Evolutionary conservation across 2,888 invertebrate species (phyloP).

Genomic region (Xylophagus ater): DNA sequence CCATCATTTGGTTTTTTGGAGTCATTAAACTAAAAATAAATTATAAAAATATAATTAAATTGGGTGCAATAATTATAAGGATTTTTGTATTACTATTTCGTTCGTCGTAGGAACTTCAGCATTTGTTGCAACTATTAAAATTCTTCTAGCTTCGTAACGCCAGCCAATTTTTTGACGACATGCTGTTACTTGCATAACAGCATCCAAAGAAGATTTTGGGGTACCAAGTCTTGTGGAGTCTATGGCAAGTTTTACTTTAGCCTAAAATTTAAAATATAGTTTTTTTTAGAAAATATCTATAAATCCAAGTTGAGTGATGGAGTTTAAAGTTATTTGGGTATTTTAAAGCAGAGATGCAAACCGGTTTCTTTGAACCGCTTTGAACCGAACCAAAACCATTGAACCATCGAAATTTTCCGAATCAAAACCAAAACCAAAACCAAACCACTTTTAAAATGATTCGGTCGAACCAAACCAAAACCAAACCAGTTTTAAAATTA

Average conservation of each 20-base stretch:
- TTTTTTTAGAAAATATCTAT: background rate
- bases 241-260: constrained; percentile 35
- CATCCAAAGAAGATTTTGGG: constrained; percentile 56
- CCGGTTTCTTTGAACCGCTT: no score
- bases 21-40: constrained; percentile 39
- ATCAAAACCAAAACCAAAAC: no score
- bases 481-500: no score
- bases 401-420: no score
- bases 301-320: background rate
- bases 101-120: constrained; percentile 67
- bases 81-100: constrained; percentile 51
- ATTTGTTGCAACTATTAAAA: constrained; percentile 69
- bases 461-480: no score
- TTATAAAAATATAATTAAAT: background rate
- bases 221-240: constrained; percentile 48
- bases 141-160: constrained; percentile 61
- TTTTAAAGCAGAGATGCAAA: no score
- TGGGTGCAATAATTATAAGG: no score
- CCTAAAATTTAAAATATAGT: background rate
- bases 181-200: constrained; percentile 72
- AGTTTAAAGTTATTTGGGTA: no score
- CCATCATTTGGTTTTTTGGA: constrained; percentile 62
- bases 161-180: constrained; percentile 63
- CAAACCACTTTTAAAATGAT: no score
- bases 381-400: no score